A percentile compares a stretch with the other conserved stretches of the same genome.
These are phyloP conservation scores for Hycleus phaleratus DNA, from an alignment of 1,140 invertebrate genomes.

Conservation along the genomic window DNA sequence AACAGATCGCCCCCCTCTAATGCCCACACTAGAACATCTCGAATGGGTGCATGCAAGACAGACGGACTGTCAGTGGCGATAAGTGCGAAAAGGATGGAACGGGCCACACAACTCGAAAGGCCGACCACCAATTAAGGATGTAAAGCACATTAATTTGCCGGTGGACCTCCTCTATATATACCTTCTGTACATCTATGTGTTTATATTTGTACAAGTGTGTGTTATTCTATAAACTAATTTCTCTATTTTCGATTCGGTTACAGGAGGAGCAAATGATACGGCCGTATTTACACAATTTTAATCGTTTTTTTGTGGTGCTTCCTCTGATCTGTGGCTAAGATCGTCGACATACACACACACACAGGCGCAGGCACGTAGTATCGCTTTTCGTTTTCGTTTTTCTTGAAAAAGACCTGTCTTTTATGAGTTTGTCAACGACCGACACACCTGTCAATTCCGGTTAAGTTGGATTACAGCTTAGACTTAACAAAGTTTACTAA, in stretches of 20 bases:
- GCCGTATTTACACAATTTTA: too few relatives aligned
- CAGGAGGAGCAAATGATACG: too few relatives aligned
- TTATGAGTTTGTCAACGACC: slow-evolving; percentile 1
- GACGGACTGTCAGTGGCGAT: slow-evolving; percentile 1
- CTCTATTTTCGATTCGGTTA: too few relatives aligned
- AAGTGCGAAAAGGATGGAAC: slow-evolving; percentile 23
- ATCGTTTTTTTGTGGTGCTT: too few relatives aligned
- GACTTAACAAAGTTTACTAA: slow-evolving; percentile 12
- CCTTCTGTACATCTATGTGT: background rate
- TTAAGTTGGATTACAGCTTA: slow-evolving; percentile 6
- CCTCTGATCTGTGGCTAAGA: too few relatives aligned
- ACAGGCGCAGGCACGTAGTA: too few relatives aligned
- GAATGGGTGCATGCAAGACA: slow-evolving; percentile 19
- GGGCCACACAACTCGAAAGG: slow-evolving; percentile 40
- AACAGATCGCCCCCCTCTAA: slow-evolving; percentile 13
- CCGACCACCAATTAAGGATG: slow-evolving; percentile 43
- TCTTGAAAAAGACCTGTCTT: too few relatives aligned
- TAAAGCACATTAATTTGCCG: slow-evolving; percentile 43
- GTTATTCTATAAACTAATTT: too few relatives aligned
- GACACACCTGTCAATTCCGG: slow-evolving; percentile 13
- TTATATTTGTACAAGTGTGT: background rate
- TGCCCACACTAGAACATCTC: too few relatives aligned
- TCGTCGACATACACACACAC: too few relatives aligned
- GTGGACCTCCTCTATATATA: slow-evolving; percentile 34
- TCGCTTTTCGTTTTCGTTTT: too few relatives aligned